phyloP scores from a whole-genome alignment of 1,140 invertebrate genomes.

The Macrocentrus cingulum region DNA sequence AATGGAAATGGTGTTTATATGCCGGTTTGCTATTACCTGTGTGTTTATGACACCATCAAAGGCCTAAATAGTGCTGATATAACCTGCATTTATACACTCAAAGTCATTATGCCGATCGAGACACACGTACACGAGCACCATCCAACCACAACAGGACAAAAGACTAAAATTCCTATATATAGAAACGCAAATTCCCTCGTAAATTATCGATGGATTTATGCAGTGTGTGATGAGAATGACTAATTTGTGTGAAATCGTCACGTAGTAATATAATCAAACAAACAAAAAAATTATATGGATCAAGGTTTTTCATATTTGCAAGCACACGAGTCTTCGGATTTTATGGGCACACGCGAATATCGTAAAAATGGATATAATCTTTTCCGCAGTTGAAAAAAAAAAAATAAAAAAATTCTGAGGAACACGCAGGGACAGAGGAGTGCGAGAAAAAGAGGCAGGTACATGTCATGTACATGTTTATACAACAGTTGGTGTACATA shows the following conservation, averaged over 20 bases:
- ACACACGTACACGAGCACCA: no score
- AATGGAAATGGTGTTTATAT: not conserved
- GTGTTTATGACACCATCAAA: constrained; percentile 5
- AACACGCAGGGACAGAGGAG: not conserved
- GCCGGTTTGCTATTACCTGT: not conserved
- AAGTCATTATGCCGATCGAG: not conserved
- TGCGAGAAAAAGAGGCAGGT: not conserved
- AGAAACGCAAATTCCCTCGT: no score
- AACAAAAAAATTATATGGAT: constrained; percentile 1
- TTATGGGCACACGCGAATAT: constrained; percentile 7
- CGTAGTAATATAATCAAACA: no score
- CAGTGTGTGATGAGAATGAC: not conserved
- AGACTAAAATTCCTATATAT: not conserved
- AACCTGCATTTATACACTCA: not conserved
- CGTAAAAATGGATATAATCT: constrained; percentile 8
- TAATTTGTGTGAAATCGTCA: not conserved
- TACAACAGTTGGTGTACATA: no score
- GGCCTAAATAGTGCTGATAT: not conserved
- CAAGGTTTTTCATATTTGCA: constrained; percentile 9
- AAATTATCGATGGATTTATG: no score
- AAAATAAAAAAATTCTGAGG: not conserved
- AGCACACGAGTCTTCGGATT: not conserved
- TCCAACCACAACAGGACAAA: not conserved
- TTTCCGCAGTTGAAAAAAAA: constrained; percentile 5
- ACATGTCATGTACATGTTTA: no score